Conservation (phyloP, 1,140 invertebrate genomes). For the Drosophila sproati region DNA sequence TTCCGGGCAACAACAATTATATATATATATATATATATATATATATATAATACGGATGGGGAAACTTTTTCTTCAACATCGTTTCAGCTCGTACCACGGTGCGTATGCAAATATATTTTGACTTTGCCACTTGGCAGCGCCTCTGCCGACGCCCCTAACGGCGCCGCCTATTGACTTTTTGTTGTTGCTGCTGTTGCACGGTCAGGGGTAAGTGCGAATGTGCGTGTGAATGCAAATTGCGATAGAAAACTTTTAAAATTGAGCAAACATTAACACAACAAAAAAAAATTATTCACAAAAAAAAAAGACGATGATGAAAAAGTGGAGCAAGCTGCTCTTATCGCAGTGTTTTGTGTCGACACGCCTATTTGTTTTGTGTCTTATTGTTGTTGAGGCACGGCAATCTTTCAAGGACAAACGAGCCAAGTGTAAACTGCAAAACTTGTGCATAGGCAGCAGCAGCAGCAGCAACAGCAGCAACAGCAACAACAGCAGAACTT, state of each 20-base stretch:
- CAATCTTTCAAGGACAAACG: slow-evolving; percentile 76
- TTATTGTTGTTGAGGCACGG: slow-evolving; percentile 40
- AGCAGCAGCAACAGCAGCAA: neutral
- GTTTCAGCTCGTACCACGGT: slow-evolving; percentile 51
- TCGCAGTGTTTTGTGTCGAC: slow-evolving; percentile 48
- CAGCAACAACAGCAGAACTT: neutral
- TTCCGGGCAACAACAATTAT: slow-evolving; percentile 16
- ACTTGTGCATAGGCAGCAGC: slow-evolving; percentile 34
- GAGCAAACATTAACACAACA: slow-evolving; percentile 77
- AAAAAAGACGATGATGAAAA: slow-evolving; percentile 28
- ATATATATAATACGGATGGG: slow-evolving; percentile 18
- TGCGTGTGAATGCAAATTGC: slow-evolving; percentile 80
- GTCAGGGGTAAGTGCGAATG: slow-evolving; percentile 70
- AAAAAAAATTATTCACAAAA: neutral
- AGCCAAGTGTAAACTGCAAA: slow-evolving; percentile 78
- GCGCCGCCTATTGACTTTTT: slow-evolving; percentile 15
- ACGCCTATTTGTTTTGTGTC: slow-evolving; percentile 68
- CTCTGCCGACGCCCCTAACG: slow-evolving; percentile 3
- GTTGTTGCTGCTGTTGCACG: neutral
- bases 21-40: slow-evolving; percentile 29
- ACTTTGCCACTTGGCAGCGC: slow-evolving; percentile 62
- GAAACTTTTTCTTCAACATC: slow-evolving; percentile 30
- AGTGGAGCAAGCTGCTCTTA: slow-evolving; percentile 62
- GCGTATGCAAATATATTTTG: slow-evolving; percentile 73
- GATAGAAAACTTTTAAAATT: slow-evolving; percentile 82